These are phyloP conservation scores for Hyles lineata DNA, from an alignment of 2,888 invertebrate species.

Conservation along the genomic window DNA sequence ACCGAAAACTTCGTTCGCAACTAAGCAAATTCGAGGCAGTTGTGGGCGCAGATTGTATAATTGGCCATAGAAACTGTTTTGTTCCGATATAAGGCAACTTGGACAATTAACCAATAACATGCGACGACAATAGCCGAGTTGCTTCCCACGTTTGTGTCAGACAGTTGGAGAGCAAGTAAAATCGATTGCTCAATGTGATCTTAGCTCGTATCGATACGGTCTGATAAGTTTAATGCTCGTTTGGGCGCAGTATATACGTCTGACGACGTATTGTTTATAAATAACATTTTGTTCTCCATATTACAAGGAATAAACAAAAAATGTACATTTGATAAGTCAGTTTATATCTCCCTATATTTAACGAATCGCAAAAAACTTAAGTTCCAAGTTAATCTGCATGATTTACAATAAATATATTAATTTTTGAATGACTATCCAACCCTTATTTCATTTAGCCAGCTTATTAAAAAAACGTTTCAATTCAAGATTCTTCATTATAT, in stretches of 20 bases:
- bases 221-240: slow-evolving; percentile 15
- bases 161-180: slow-evolving; percentile 38
- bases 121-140: slow-evolving; percentile 49
- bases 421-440: too few species aligned
- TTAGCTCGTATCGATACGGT: slow-evolving; percentile 7
- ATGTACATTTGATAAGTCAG: neutral
- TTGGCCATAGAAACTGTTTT: slow-evolving; percentile 50
- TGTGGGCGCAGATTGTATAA: slow-evolving; percentile 59
- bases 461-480: too few species aligned
- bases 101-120: slow-evolving; percentile 56
- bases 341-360: neutral
- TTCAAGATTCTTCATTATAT: too few species aligned
- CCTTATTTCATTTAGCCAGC: too few species aligned
- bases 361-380: too few species aligned
- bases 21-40: neutral
- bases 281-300: neutral
- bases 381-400: too few species aligned
- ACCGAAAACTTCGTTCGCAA: neutral
- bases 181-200: slow-evolving; percentile 45
- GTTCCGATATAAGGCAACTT: slow-evolving; percentile 41
- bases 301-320: neutral
- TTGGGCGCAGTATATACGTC: neutral
- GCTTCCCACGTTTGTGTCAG: slow-evolving; percentile 55
- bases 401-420: too few species aligned
- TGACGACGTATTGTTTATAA: slow-evolving; percentile 4